Evolutionary conservation across 2,797 vertebrate species (phyloP).

Genomic region (Poecilia picta): DNA sequence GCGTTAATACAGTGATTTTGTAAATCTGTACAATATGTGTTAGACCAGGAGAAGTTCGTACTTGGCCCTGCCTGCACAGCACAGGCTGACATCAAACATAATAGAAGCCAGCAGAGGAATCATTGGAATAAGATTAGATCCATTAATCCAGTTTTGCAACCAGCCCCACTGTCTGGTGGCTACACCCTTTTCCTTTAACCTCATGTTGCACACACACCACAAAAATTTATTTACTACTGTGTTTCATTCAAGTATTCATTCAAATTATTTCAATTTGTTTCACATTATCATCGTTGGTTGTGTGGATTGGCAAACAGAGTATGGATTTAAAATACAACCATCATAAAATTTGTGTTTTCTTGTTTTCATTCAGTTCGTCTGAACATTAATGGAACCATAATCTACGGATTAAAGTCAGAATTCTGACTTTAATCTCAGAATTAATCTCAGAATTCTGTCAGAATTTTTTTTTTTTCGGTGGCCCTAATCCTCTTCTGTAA

Average conservation of each 20-base stretch:
- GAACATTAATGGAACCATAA: background rate
- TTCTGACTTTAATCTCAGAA: no score
- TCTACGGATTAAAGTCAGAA: no score
- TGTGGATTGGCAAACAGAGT: background rate
- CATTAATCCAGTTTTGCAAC: background rate
- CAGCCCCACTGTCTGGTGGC: background rate
- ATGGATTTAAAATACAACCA: background rate
- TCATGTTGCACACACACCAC: background rate
- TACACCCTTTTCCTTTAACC: background rate
- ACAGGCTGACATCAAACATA: background rate
- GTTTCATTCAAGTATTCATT: background rate
- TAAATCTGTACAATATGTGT: background rate
- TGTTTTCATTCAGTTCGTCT: background rate
- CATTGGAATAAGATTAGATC: background rate
- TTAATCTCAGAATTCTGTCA: no score
- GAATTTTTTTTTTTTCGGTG: no score
- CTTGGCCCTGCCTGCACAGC: background rate
- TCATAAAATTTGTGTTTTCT: background rate
- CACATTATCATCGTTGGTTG: background rate
- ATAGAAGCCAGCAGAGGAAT: background rate
- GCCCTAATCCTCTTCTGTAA: no score
- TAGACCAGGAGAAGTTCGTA: background rate
- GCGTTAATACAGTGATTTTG: background rate
- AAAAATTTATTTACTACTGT: background rate
- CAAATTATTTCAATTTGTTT: background rate